These are phyloP conservation scores for Gallinago jamesoni DNA, from an alignment of 2,113 vertebrate genomes.

Conservation along the genomic window DNA sequence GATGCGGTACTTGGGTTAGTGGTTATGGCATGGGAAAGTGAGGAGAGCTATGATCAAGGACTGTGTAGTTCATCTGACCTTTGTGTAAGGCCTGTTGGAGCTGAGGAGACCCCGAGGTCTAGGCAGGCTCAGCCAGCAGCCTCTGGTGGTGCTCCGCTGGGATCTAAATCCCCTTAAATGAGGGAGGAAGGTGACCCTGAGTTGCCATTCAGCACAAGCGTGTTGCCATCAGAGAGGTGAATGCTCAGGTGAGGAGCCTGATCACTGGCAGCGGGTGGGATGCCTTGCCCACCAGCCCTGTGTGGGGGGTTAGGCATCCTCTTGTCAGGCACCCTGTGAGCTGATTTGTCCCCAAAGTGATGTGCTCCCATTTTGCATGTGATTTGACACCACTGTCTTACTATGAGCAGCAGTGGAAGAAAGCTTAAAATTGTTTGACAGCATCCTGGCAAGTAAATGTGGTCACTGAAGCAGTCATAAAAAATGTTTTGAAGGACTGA, in stretches of 20 bases:
- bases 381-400: neutral
- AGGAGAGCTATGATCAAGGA: neutral
- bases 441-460: neutral
- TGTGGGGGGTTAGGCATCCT: neutral
- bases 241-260: neutral
- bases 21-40: neutral
- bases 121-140: neutral
- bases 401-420: neutral
- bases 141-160: neutral
- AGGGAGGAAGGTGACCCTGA: neutral
- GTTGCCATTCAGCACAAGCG: rapidly evolving
- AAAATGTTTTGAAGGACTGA: neutral
- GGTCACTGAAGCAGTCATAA: neutral
- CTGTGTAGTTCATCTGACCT: neutral
- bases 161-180: neutral
- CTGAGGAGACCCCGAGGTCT: neutral
- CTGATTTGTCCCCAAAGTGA: neutral
- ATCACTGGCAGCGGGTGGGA: neutral
- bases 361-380: neutral
- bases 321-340: neutral
- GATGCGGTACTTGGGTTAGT: neutral
- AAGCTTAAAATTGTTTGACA: neutral
- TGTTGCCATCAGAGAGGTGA: too few species aligned
- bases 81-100: neutral
- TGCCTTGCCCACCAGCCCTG: neutral